Base-by-base conservation (phyloP, 2,888 invertebrate genomes). In the Anoplius nigerrimus region DNA sequence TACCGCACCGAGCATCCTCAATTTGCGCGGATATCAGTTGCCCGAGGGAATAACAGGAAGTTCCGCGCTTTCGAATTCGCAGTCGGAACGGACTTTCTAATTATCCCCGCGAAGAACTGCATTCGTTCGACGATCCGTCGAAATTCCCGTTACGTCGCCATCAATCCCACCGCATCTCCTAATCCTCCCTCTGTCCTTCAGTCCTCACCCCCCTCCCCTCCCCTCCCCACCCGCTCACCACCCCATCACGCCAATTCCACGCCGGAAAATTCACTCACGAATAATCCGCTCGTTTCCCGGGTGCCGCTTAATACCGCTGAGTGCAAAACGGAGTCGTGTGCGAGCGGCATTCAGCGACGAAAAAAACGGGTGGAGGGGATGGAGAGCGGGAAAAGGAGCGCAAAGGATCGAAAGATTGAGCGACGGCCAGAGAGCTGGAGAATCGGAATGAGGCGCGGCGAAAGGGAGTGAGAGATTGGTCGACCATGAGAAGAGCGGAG, bases 211-310 rank as follows among this genome's bases (percentile, higher is more conserved):
- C 51, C 52, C 51, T 53, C 45, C 60, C 62, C 22, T 46, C 56
- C 18, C 24, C 51, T 45, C 52, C 22, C 27, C 16, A n/a, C n/a
- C 46, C 45, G n/a, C 16, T 11, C n/a, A 16, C 2, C 52, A 48
- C 16, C 24, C 20, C 13, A 27, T 46, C 18, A 20, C 16, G 55
- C 34, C 34, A 34, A 34, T 55, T 18, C 34, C 34, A 45, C 24
- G 60, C 8, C 53, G 60, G 62, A 64, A 67, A 71, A 78, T 74
- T 74, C 69, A 72, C 67, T 73, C 34, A 68, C 59, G 48, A 59
- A 58, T 79, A 74, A 76, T 76, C 69, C 67, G 63, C 67, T 72
- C 72, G 78, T 75, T 75, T 77, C 60, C 71, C 67, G 48, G 69
- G 69, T 69, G 67, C 62, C 75, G 71, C 74, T 69, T 79, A 77